Percentiles rank a stretch among this genome's conserved stretches.
These are phyloP conservation scores for Quadriops clusia DNA, from an alignment of 2,888 invertebrate species.

Conservation along the genomic window DNA sequence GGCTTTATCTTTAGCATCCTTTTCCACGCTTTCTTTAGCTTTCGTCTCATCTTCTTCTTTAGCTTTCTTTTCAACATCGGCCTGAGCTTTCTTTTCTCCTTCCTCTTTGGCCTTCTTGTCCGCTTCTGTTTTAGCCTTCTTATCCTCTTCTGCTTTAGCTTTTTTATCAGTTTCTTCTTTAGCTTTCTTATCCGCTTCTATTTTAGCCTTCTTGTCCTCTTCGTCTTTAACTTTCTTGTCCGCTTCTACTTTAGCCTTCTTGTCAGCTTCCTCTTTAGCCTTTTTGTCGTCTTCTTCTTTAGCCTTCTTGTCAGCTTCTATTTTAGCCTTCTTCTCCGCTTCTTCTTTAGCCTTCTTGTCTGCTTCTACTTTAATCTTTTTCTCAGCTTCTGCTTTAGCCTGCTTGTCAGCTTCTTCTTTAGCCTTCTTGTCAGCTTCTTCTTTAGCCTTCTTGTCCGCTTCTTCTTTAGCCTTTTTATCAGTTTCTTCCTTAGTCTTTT, in stretches of 20 bases:
- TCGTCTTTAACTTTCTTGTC: slow-evolving; percentile 17
- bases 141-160: slow-evolving; percentile 14
- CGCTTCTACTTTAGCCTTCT: slow-evolving; percentile 24
- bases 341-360: slow-evolving; percentile 25
- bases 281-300: slow-evolving; percentile 34
- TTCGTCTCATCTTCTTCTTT: slow-evolving; percentile 27
- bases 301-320: slow-evolving; percentile 20
- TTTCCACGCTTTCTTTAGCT: slow-evolving; percentile 6
- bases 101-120: slow-evolving; percentile 13
- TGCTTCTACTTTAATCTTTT: slow-evolving; percentile 30
- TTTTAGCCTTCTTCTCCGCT: slow-evolving; percentile 17
- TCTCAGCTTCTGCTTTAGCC: slow-evolving; percentile 21
- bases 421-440: slow-evolving; percentile 29
- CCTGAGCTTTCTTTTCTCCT: slow-evolving; percentile 7
- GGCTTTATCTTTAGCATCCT: slow-evolving; percentile 22
- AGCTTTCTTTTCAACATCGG: slow-evolving; percentile 16
- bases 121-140: slow-evolving; percentile 13
- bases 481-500: slow-evolving; percentile 9
- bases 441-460: slow-evolving; percentile 29
- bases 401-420: slow-evolving; percentile 21
- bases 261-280: slow-evolving; percentile 26
- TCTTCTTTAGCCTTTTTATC: slow-evolving; percentile 20
- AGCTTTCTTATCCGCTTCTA: slow-evolving; percentile 29
- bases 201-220: slow-evolving; percentile 32
- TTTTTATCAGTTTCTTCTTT: slow-evolving; percentile 34